Evolutionary conservation across 1,140 invertebrate genomes (phyloP).

Genomic region (Drosophila repletoides): DNA sequence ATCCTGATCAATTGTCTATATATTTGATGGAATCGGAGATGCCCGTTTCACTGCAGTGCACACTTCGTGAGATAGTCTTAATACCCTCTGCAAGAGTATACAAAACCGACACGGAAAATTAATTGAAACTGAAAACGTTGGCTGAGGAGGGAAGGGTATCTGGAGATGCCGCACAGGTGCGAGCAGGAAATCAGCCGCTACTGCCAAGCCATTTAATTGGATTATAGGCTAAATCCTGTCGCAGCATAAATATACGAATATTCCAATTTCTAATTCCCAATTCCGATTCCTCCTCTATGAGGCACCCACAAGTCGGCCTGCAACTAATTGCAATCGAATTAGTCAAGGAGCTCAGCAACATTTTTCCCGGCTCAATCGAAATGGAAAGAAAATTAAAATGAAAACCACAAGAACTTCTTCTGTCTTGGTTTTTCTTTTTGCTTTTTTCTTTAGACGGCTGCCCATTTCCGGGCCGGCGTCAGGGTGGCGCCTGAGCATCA

Average conservation of each 20-base stretch:
- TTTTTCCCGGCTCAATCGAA: constrained; percentile 25
- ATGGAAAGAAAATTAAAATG: constrained; percentile 36
- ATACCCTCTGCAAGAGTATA: too few relatives aligned
- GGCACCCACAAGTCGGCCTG: constrained; percentile 28
- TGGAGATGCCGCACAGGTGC: constrained; percentile 62
- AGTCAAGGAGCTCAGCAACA: constrained; percentile 76
- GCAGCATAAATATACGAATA: constrained; percentile 52
- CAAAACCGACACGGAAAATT: constrained; percentile 9
- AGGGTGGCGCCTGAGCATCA: constrained; percentile 71
- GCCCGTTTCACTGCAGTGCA: too few relatives aligned
- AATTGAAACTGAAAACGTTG: constrained; percentile 21
- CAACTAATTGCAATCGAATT: constrained; percentile 78
- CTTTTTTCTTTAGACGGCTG: constrained; percentile 1
- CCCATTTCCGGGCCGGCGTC: constrained; percentile 74
- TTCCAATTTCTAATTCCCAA: too few relatives aligned
- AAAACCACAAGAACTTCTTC: constrained; percentile 10
- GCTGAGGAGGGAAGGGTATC: not conserved
- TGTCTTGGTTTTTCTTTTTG: not conserved
- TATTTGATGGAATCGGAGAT: too few relatives aligned
- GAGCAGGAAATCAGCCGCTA: constrained; percentile 58
- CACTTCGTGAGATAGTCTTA: too few relatives aligned
- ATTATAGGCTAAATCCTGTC: constrained; percentile 74
- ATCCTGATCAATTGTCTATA: too few relatives aligned
- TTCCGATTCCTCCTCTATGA: too few relatives aligned
- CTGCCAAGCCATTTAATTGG: constrained; percentile 73